Evolutionary conservation across 92 coral and sea anemone species (phyloP).

Genomic region (Palythoa heliodiscus): DNA sequence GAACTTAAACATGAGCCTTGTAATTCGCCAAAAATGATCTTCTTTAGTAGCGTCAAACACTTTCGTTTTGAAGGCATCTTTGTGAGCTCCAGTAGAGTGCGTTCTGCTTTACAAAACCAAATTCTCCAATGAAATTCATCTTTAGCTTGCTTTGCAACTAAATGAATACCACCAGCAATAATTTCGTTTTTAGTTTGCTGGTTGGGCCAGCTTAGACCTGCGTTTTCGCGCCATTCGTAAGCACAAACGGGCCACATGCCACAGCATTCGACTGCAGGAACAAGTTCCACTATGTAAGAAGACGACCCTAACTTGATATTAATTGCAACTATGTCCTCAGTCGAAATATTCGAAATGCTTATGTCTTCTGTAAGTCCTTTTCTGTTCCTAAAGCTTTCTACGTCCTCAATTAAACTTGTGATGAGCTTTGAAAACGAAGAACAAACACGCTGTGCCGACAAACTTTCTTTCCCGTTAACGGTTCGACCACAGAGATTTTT

Average conservation of each 20-base stretch:
- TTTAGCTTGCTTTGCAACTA: slow-evolving; percentile 62
- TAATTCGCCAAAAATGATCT: slow-evolving; percentile 50
- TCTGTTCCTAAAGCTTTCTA: slow-evolving; percentile 26
- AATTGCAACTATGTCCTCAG: slow-evolving; percentile 42
- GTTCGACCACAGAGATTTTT: slow-evolving; percentile 48
- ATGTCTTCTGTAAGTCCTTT: slow-evolving; percentile 33
- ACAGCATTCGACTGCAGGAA: slow-evolving; percentile 55
- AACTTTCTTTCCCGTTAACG: slow-evolving; percentile 48
- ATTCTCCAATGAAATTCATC: slow-evolving; percentile 68
- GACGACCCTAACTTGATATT: slow-evolving; percentile 48
- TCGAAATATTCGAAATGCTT: slow-evolving; percentile 50
- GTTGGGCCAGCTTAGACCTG: slow-evolving; percentile 11
- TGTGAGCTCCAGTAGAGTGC: slow-evolving; percentile 49
- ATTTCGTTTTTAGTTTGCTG: slow-evolving; percentile 28
- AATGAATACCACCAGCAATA: slow-evolving; percentile 54
- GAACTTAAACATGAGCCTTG: slow-evolving; percentile 55
- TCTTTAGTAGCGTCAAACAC: slow-evolving; percentile 55
- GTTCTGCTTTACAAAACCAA: slow-evolving; percentile 69
- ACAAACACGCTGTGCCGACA: slow-evolving; percentile 59
- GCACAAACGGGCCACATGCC: slow-evolving; percentile 68
- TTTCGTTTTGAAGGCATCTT: slow-evolving; percentile 41
- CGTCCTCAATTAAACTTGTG: slow-evolving; percentile 40
- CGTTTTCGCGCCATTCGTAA: slow-evolving; percentile 30
- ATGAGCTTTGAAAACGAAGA: slow-evolving; percentile 53
- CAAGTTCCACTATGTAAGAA: slow-evolving; percentile 56